Evolutionary conservation across 2,888 invertebrate genomes (phyloP).

Genomic region (Bimastos eiseni): DNA sequence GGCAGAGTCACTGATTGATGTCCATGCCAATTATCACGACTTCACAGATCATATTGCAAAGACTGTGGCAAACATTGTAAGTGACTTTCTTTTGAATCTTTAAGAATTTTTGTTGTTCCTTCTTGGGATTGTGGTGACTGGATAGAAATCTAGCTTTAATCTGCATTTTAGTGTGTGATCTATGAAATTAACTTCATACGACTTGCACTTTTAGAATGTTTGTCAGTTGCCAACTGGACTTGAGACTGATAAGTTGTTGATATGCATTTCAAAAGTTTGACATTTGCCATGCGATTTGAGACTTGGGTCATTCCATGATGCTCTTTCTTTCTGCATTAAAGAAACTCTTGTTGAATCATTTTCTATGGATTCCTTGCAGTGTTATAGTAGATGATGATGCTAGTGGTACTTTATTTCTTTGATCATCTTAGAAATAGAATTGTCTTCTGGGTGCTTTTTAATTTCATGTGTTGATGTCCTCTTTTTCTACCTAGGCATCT

Average conservation of each 20-base stretch:
- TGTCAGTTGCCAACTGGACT: too few relatives aligned
- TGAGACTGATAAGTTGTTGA: too few relatives aligned
- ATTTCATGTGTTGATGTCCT: neutral
- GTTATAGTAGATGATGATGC: neutral
- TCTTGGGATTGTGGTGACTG: neutral
- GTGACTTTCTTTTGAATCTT: slow-evolving; percentile 24
- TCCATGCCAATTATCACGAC: slow-evolving; percentile 60
- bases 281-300: neutral
- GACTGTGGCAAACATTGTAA: slow-evolving; percentile 58
- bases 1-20: slow-evolving; percentile 55
- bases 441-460: neutral
- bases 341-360: too few relatives aligned
- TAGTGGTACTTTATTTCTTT: neutral
- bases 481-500: neutral
- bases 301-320: neutral
- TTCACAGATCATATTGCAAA: slow-evolving; percentile 58
- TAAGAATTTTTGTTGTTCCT: neutral
- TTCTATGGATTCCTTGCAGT: neutral
- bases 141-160: neutral
- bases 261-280: too few relatives aligned
- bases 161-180: neutral
- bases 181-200: neutral
- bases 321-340: neutral
- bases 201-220: neutral
- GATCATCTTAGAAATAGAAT: neutral